Percentiles rank a stretch among this genome's conserved stretches.
These are phyloP conservation scores for Peromyscus californicus DNA, from an alignment of 2,113 vertebrate species.

Conservation along the genomic window DNA sequence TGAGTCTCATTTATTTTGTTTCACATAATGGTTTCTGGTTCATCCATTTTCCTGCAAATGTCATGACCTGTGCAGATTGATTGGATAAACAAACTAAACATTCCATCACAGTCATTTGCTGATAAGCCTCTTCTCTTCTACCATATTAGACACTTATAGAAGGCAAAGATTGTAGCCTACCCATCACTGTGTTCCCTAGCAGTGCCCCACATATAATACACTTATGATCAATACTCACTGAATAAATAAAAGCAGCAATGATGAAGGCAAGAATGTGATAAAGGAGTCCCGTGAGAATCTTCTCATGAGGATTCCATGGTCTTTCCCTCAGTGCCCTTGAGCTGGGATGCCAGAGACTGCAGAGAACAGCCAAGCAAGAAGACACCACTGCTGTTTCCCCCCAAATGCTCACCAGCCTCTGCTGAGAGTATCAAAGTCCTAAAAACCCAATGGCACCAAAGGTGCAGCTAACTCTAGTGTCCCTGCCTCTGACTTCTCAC, in stretches of 20 bases:
- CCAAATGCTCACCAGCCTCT: background rate
- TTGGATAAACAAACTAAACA: background rate
- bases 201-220: background rate
- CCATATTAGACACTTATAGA: background rate
- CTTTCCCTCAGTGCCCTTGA: background rate
- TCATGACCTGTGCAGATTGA: background rate
- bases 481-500: background rate
- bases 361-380: background rate
- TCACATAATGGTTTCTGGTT: background rate
- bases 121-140: background rate
- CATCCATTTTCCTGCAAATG: background rate
- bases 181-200: background rate
- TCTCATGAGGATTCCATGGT: background rate
- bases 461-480: background rate
- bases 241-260: background rate
- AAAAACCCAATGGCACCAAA: background rate
- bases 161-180: background rate
- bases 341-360: background rate
- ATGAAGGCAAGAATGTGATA: background rate
- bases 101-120: background rate
- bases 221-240: background rate
- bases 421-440: background rate
- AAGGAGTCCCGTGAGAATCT: background rate
- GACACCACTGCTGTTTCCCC: background rate
- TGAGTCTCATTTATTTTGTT: background rate